Base-by-base conservation (phyloP, 2,113 vertebrate genomes). In the Lagopus muta region DNA sequence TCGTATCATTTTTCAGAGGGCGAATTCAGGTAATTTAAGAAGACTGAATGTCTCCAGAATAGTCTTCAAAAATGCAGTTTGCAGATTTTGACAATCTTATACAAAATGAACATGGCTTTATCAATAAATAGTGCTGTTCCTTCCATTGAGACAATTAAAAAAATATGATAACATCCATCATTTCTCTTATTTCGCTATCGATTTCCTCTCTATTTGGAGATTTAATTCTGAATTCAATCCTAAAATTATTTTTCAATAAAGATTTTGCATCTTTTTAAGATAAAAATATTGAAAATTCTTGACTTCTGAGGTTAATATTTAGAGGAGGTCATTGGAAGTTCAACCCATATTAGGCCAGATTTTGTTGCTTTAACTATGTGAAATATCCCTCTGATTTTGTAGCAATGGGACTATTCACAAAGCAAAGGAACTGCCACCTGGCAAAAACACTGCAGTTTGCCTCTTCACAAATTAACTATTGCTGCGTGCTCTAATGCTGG, bases 11-110 rank as follows among this genome's bases (percentile, higher is more conserved):
- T 95, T 93, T 83, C 91, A 90, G 47, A 82, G 25, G 20, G n/a
- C 79, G 47, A 76, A 81, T 47, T 85, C 50, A 81, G 76, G 90
- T 95, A 92, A 86, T 64, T 76, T 94, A 80, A 72, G 89, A 93
- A 42, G 75, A 62, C 84, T 32, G 1, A 64, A 38, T 92, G 27
- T 47, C 47, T 74, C 55, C 74, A 70, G 43, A 84, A 38, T 10
- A 60, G 16, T 71, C 86, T 86, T 82, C 92, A 45, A 48, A n/a
- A 92, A 75, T 72, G 57, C 50, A 92, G n/a, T 73, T 92, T 86
- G 40, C 25, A 24, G n/a, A 22, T 79, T 91, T 90, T 73, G 11
- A 27, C 36, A 76, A 1, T 71, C 36, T 66, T 77, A 12, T 11
- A 47, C 19, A 8, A 76, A 11, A 10, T 73, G 54, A 58, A 25